Conservation (phyloP, 2,888 invertebrate genomes). For the Sinohyriopsis cumingii region DNA sequence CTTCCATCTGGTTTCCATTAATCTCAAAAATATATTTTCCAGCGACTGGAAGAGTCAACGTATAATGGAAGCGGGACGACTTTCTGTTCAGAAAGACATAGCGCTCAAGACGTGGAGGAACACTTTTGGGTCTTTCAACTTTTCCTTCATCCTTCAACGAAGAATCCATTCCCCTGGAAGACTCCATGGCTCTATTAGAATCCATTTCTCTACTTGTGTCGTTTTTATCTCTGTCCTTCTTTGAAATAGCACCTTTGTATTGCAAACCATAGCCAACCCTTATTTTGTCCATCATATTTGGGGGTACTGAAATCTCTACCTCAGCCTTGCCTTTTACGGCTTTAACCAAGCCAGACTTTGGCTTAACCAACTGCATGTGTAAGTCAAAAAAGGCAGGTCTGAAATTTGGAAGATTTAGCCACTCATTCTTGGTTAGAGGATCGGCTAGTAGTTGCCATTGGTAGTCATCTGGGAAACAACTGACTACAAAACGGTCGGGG, state of each 20-base stretch:
- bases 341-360: constrained; percentile 24
- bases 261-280: constrained; percentile 8
- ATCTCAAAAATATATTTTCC: constrained; percentile 42
- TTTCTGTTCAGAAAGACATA: constrained; percentile 42
- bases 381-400: constrained; percentile 47
- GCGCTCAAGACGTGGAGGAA: constrained; percentile 22
- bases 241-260: neutral
- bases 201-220: too few relatives aligned
- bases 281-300: constrained; percentile 13
- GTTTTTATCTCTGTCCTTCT: too few relatives aligned
- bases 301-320: constrained; percentile 26
- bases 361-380: constrained; percentile 27
- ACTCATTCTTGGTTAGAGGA: constrained; percentile 33
- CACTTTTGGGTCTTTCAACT: constrained; percentile 1
- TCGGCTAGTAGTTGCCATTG: constrained; percentile 46
- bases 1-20: constrained; percentile 13
- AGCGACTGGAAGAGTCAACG: constrained; percentile 34
- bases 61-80: constrained; percentile 32
- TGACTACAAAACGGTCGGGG: constrained; percentile 42
- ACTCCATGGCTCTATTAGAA: too few relatives aligned
- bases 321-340: constrained; percentile 27
- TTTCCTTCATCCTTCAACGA: neutral
- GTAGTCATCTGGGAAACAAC: constrained; percentile 45
- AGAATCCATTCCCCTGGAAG: too few relatives aligned
- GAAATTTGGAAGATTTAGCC: constrained; percentile 40